These are phyloP conservation scores for Malacoraja senta DNA, from an alignment of 2,797 vertebrate species.

Conservation along the genomic window DNA sequence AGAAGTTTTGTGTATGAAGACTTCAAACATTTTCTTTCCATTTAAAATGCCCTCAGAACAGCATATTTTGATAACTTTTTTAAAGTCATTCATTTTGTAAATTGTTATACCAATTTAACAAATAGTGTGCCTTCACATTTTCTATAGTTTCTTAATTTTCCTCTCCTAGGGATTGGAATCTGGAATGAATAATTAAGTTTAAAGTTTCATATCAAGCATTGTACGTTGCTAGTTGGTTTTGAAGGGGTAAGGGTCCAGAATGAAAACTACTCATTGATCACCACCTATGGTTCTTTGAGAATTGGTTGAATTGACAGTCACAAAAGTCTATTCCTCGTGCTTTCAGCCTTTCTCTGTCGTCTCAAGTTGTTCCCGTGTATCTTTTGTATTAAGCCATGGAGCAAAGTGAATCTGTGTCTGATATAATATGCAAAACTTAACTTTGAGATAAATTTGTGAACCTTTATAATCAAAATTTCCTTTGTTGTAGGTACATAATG, in stretches of 20 bases:
- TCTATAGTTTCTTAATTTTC: neutral
- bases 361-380: neutral
- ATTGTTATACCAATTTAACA: neutral
- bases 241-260: neutral
- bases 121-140: neutral
- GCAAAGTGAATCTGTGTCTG: neutral
- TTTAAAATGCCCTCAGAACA: neutral
- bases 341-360: neutral
- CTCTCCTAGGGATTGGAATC: neutral
- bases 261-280: neutral
- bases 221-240: neutral
- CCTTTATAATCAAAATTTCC: neutral
- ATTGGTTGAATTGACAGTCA: neutral
- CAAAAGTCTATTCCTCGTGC: neutral
- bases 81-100: neutral
- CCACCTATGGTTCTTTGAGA: neutral
- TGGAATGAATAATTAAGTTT: neutral
- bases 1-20: neutral
- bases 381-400: neutral
- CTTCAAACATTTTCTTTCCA: neutral
- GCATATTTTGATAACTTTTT: neutral
- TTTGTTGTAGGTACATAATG: conserved; percentile 64
- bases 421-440: neutral
- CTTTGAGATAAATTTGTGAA: neutral
- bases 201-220: neutral